A percentile compares a stretch with the other conserved stretches of the same genome.
Conservation (phyloP, 2,888 invertebrate genomes). For the Drosophila buzzatii region DNA sequence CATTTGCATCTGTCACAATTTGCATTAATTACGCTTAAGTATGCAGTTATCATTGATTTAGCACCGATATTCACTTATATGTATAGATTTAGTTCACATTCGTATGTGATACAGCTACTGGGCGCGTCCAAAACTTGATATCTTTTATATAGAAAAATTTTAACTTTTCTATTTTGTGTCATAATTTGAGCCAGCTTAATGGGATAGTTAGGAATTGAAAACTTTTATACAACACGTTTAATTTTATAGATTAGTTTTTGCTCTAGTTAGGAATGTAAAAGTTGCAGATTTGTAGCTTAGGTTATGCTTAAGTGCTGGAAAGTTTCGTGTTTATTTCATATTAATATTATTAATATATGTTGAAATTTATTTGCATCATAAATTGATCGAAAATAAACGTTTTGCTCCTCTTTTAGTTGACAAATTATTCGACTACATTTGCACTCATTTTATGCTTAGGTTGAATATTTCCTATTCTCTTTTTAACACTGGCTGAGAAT, state of each 20-base stretch:
- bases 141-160: constrained; percentile 6
- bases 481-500: constrained; percentile 31
- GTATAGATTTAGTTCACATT: constrained; percentile 46
- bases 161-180: constrained; percentile 23
- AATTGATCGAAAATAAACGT: background rate
- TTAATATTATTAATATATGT: constrained; percentile 2
- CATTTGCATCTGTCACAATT: constrained; percentile 77
- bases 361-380: background rate
- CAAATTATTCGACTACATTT: constrained; percentile 1
- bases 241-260: background rate
- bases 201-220: constrained; percentile 20
- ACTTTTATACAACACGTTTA: background rate
- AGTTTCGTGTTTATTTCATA: background rate
- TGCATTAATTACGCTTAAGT: constrained; percentile 78
- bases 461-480: background rate
- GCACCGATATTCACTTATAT: constrained; percentile 69
- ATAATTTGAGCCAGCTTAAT: constrained; percentile 36
- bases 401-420: constrained; percentile 19
- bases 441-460: constrained; percentile 5
- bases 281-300: constrained; percentile 5
- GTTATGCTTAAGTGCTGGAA: background rate
- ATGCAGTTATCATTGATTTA: constrained; percentile 81
- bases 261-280: constrained; percentile 12
- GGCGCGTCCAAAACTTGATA: constrained; percentile 42
- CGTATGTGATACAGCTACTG: constrained; percentile 50